Evolutionary conservation across 2,797 vertebrate species (phyloP), one percentile per base, ranked within the genome.

Genomic region (Fistularia tabacaria): DNA sequence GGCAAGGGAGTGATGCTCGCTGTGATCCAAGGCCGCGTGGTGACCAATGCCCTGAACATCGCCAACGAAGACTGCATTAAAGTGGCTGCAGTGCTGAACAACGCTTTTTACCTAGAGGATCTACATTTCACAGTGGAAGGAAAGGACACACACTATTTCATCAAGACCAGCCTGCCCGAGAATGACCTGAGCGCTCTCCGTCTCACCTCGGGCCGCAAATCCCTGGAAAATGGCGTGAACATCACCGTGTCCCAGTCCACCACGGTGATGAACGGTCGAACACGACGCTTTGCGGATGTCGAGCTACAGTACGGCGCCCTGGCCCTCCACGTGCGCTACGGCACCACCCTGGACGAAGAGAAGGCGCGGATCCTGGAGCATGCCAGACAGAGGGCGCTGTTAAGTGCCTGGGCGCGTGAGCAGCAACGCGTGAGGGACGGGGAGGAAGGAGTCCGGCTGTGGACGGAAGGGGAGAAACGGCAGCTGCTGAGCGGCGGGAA

Each of bases 31-130:
- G 97, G 97, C 65, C 95, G 94, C 48, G 95, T 99, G 73, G 92
- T 95, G 69, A 99, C 97, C 74, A 98, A 95, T 0, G 94, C 94
- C 49, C 92, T 98, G 64, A 99, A 99, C 85, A 94, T 99, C 13
- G 97, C 97, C 55, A 99, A 96, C 7, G 97, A 99, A 84, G 97
- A 99, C 91, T 99, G 97, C 90, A 98, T 98, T 80, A 99, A 99
- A 89, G 95, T 99, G 82, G 96, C 97, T 0, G 94, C 95, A 0
- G 94, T 99, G 64, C 85, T 99, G 14, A 99, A 99, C 83, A 96
- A 94, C 0, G 96, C 96, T 68, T 97, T 97, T 80, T 98, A 99
- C 89, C 91, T 99, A 59, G 97, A 99, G 67, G 93, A 97, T 77
- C 88, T 98, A 46, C 97, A 99, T 84, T 99, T 95, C 82, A 99